A percentile compares a stretch with the other conserved stretches of the same genome.
phyloP scores from a whole-genome alignment of 2,797 vertebrate species.

The Malacoraja senta region DNA sequence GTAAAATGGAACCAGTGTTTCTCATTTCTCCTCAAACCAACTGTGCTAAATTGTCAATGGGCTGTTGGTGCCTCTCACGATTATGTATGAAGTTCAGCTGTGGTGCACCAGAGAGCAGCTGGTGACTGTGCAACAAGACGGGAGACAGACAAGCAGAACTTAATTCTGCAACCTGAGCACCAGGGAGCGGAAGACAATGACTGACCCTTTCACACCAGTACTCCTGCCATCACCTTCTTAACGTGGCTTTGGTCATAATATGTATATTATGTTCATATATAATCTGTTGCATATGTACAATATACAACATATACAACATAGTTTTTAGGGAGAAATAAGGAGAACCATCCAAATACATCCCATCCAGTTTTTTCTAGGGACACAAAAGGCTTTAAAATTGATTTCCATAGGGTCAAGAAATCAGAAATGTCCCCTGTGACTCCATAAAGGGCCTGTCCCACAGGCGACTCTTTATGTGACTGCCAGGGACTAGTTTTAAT shows the following conservation, averaged over 20 bases:
- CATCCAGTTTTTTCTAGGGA: background rate
- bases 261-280: background rate
- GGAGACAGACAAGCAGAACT: background rate
- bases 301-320: background rate
- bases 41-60: background rate
- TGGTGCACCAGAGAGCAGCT: background rate
- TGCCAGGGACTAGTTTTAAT: too few species aligned
- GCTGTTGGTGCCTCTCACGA: background rate
- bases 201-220: background rate
- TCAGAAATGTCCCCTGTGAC: background rate
- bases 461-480: too few species aligned
- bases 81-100: background rate
- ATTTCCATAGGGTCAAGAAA: background rate
- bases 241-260: background rate
- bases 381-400: background rate
- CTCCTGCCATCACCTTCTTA: background rate
- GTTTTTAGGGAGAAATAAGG: background rate
- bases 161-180: background rate
- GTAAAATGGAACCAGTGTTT: background rate
- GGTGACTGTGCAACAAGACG: background rate
- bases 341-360: background rate
- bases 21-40: background rate
- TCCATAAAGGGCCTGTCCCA: background rate
- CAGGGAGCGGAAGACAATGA: background rate
- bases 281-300: too few species aligned